Percentiles rank a stretch among this genome's conserved stretches.
phyloP scores from a whole-genome alignment of 2,113 vertebrate genomes.

The Urocitellus parryii region DNA sequence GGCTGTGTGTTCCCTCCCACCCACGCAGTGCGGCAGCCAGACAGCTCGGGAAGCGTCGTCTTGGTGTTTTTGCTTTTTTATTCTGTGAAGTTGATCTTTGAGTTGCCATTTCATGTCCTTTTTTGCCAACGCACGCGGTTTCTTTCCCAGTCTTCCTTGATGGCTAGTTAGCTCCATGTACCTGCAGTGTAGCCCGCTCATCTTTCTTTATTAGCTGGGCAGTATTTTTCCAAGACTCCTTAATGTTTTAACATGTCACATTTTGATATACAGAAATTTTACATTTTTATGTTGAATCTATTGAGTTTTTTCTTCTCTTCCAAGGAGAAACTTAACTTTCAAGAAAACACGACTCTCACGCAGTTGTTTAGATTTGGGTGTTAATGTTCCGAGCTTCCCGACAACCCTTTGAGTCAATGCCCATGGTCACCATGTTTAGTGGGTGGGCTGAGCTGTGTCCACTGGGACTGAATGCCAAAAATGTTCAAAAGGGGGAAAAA shows the following conservation, averaged over 20 bases:
- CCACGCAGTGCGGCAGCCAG: accelerated
- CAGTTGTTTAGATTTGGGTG: not conserved
- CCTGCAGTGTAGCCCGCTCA: not conserved
- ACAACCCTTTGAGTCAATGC: not conserved
- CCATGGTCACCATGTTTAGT: accelerated
- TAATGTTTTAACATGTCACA: not conserved
- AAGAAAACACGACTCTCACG: accelerated
- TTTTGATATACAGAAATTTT: not conserved
- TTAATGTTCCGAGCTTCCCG: not conserved
- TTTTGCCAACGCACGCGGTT: not conserved
- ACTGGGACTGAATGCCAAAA: not conserved
- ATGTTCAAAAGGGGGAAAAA: too few relatives aligned
- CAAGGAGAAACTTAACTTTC: not conserved
- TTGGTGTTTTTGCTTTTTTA: not conserved
- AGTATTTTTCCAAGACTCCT: not conserved
- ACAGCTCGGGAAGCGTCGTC: not conserved
- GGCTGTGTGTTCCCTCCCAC: not conserved
- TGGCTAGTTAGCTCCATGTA: not conserved
- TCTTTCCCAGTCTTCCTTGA: not conserved
- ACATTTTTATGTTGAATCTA: not conserved
- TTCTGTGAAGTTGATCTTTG: not conserved
- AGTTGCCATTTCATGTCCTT: not conserved
- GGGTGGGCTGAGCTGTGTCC: not conserved
- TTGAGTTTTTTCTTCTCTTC: not conserved
- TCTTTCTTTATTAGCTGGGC: not conserved